These are phyloP conservation scores for Zaprionus ornatus DNA, from an alignment of 1,140 invertebrate genomes.

Conservation along the genomic window DNA sequence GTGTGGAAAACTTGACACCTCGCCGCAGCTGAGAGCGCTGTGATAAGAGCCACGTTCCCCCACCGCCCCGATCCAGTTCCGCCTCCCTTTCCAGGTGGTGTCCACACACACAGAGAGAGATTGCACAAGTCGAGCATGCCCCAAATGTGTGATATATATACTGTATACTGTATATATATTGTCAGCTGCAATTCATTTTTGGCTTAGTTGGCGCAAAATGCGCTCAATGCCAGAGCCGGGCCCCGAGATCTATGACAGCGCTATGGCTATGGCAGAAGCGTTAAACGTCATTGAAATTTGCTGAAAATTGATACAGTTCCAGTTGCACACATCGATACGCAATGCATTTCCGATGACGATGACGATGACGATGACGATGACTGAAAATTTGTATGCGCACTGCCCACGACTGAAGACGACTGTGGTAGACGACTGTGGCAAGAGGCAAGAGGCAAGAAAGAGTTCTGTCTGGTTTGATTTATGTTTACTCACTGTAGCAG, in stretches of 20 bases:
- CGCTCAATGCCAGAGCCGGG: constrained; percentile 23
- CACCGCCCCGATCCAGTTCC: background rate
- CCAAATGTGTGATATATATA: constrained; percentile 45
- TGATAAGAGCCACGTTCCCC: background rate
- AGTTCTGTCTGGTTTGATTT: background rate
- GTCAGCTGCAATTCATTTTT: constrained; percentile 26
- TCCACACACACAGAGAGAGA: background rate
- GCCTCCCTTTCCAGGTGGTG: constrained; percentile 28
- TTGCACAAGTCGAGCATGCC: constrained; percentile 34
- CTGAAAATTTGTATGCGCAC: background rate
- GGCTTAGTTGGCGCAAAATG: constrained; percentile 40
- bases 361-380: background rate
- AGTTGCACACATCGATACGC: background rate
- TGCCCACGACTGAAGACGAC: too few species aligned
- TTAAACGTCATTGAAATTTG: constrained; percentile 12
- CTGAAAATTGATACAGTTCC: constrained; percentile 3
- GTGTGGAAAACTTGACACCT: constrained; percentile 36
- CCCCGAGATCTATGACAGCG: background rate
- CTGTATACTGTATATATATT: too few species aligned
- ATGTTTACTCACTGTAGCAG: background rate
- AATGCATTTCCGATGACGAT: background rate
- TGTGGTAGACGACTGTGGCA: too few species aligned
- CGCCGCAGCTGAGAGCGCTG: background rate
- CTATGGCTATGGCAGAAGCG: background rate
- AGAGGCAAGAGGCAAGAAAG: too few species aligned